A percentile compares a stretch with the other conserved stretches of the same genome.
phyloP scores from a whole-genome alignment of 1,140 invertebrate species.

The Zaprionus capensis region DNA sequence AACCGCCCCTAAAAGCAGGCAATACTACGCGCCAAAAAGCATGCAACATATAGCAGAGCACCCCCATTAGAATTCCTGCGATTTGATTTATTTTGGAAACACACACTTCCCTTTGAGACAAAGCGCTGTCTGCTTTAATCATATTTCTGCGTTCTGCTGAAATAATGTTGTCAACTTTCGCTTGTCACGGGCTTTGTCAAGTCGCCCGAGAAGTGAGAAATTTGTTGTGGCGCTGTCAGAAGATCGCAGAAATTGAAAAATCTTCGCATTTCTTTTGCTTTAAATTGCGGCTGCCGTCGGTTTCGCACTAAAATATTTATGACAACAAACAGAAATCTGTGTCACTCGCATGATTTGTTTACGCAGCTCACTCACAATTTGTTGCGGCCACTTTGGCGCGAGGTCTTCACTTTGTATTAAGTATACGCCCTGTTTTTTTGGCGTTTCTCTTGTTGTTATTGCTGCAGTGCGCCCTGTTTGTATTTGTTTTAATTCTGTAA shows the following conservation, averaged over 20 bases:
- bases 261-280: slow-evolving; percentile 40
- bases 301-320: slow-evolving; percentile 65
- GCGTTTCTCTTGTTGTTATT: slow-evolving; percentile 31
- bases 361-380: slow-evolving; percentile 60
- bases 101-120: slow-evolving; percentile 7
- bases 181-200: slow-evolving; percentile 73
- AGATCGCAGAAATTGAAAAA: slow-evolving; percentile 50
- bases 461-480: slow-evolving; percentile 13
- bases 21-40: slow-evolving; percentile 45
- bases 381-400: slow-evolving; percentile 46
- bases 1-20: slow-evolving; percentile 27
- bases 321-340: slow-evolving; percentile 77
- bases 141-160: slow-evolving; percentile 26
- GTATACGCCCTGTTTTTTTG: background rate
- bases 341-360: slow-evolving; percentile 80
- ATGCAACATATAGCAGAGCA: slow-evolving; percentile 45
- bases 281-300: slow-evolving; percentile 16
- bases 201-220: slow-evolving; percentile 39
- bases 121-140: slow-evolving; percentile 12
- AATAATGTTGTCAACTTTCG: slow-evolving; percentile 68
- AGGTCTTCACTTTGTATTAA: slow-evolving; percentile 23
- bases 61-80: background rate
- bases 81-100: slow-evolving; percentile 6
- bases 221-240: slow-evolving; percentile 52
- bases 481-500: slow-evolving; percentile 43